Conservation (phyloP, 1,140 invertebrate species). For the Scylla paramamosain region DNA sequence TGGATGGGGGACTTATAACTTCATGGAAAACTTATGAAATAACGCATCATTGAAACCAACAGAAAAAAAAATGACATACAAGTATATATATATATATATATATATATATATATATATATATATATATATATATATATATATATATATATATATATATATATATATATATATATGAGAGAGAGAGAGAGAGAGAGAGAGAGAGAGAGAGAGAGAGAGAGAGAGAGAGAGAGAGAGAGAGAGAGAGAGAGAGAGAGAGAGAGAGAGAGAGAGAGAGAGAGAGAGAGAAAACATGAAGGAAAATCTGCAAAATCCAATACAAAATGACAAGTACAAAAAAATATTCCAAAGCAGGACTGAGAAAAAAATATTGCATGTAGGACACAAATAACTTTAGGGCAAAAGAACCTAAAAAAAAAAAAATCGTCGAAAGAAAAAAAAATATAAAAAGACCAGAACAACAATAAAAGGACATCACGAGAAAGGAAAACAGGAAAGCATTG, state of each 20-base stretch:
- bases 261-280: neutral
- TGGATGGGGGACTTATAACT: neutral
- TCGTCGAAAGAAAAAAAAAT: neutral
- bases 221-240: neutral
- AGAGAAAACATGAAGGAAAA: neutral
- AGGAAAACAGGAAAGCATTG: neutral
- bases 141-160: too few relatives aligned
- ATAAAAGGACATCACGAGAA: neutral
- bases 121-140: too few relatives aligned
- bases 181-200: too few relatives aligned
- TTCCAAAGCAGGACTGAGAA: neutral
- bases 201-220: too few relatives aligned
- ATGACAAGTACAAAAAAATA: neutral
- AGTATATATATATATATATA: too few relatives aligned
- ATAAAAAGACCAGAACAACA: neutral
- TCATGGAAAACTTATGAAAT: neutral
- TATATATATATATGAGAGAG: too few relatives aligned
- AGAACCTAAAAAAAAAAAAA: neutral
- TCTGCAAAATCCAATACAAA: neutral
- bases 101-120: too few relatives aligned
- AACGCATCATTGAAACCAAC: neutral
- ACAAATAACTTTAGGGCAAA: neutral
- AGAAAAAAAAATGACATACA: neutral
- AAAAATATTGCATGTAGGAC: neutral
- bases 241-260: neutral